Percentiles rank a stretch among this genome's conserved stretches.
phyloP scores from a whole-genome alignment of 1,140 invertebrate species.

The Caenorhabditis inopinata region DNA sequence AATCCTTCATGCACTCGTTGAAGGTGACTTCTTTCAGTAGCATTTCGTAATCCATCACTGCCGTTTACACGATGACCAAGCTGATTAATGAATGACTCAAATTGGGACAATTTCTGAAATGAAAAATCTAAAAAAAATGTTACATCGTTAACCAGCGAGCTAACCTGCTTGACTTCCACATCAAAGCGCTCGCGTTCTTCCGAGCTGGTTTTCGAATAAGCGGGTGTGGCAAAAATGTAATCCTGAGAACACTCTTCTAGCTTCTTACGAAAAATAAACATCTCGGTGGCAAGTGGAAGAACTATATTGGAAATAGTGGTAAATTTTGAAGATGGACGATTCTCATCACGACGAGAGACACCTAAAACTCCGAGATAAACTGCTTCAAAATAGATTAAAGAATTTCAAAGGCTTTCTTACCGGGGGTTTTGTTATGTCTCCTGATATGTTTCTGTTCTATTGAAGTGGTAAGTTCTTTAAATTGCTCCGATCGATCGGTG shows the following conservation, averaged over 20 bases:
- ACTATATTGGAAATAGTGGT: not conserved
- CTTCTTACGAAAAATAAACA: not conserved
- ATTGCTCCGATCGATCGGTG: conserved; percentile 11
- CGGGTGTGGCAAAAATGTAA: not conserved
- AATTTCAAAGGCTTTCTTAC: not conserved
- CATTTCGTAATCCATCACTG: not conserved
- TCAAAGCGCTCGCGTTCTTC: conserved; percentile 2
- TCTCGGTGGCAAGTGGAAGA: not conserved
- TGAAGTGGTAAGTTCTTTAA: not conserved
- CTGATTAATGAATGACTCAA: not conserved
- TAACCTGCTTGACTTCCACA: not conserved
- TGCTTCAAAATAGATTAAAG: no score
- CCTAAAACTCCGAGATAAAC: not conserved
- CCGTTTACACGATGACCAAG: not conserved
- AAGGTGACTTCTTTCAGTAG: not conserved
- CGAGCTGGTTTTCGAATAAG: not conserved
- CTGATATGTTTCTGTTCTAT: conserved; percentile 13
- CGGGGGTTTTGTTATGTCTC: not conserved
- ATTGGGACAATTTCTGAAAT: not conserved
- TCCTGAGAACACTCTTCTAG: not conserved
- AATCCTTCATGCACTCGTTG: conserved; percentile 1
- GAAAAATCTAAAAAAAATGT: not conserved
- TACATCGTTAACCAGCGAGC: not conserved
- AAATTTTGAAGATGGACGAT: not conserved
- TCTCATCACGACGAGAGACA: not conserved